phyloP scores from a whole-genome alignment of 2,888 invertebrate species.

The Itoplectis maculator region DNA sequence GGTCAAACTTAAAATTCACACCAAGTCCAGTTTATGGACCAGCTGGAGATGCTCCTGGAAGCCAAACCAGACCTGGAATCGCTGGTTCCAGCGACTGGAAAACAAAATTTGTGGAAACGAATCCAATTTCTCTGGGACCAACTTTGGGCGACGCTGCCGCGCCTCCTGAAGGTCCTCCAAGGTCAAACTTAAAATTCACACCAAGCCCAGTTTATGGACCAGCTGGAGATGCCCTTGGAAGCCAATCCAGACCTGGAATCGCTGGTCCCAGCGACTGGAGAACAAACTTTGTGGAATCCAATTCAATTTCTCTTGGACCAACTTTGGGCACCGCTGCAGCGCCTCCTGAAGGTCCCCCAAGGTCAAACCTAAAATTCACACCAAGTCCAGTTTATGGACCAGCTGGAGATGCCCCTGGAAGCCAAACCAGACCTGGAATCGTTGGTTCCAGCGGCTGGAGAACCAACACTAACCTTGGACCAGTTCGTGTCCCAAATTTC shows the following conservation, averaged over 20 bases:
- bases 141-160: slow-evolving; percentile 45
- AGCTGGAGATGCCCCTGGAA: slow-evolving; percentile 19
- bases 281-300: slow-evolving; percentile 28
- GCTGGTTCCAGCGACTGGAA: too few relatives aligned
- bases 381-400: slow-evolving; percentile 31
- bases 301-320: not conserved
- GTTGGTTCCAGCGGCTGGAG: slow-evolving; percentile 24
- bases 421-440: not conserved
- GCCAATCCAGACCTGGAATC: too few relatives aligned
- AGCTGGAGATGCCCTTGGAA: too few relatives aligned
- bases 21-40: too few relatives aligned
- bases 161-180: too few relatives aligned
- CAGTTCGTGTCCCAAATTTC: slow-evolving; percentile 10
- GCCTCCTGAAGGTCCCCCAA: slow-evolving; percentile 43
- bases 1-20: too few relatives aligned
- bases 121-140: not conserved
- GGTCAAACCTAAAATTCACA: not conserved
- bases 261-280: too few relatives aligned
- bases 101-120: slow-evolving; percentile 34
- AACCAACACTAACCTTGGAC: slow-evolving; percentile 32
- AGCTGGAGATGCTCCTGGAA: too few relatives aligned
- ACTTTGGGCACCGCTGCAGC: slow-evolving; percentile 59
- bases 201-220: too few relatives aligned
- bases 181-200: too few relatives aligned
- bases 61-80: too few relatives aligned